These are phyloP conservation scores for Amorpha juglandis DNA, from an alignment of 2,888 invertebrate species.

Conservation along the genomic window DNA sequence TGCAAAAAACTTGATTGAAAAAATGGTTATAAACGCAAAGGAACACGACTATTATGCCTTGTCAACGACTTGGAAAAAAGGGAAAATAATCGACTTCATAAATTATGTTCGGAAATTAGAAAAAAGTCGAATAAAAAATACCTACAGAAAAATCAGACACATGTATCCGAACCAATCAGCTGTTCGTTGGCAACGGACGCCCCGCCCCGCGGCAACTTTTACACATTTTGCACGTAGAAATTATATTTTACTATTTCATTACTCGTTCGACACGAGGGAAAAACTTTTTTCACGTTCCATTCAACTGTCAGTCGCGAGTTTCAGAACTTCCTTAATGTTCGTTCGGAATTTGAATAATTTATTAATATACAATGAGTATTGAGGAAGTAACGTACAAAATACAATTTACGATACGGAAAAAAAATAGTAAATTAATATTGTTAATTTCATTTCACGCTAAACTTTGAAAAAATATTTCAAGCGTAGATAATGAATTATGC, in stretches of 20 bases:
- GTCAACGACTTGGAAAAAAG: conserved; percentile 22
- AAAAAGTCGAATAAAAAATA: conserved; percentile 64
- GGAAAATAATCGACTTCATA: conserved; percentile 3
- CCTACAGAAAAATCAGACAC: conserved; percentile 80
- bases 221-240: conserved; percentile 74
- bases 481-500: too few relatives aligned
- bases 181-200: conserved; percentile 69
- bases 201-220: conserved; percentile 77
- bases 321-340: conserved; percentile 1
- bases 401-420: not conserved
- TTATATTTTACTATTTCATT: conserved; percentile 60
- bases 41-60: conserved; percentile 12
- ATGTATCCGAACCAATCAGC: conserved; percentile 78
- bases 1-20: not conserved
- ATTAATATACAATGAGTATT: not conserved
- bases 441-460: not conserved
- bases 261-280: conserved; percentile 38
- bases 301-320: conserved; percentile 22
- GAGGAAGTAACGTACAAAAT: not conserved
- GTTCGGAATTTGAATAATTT: conserved; percentile 10
- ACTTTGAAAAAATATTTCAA: not conserved
- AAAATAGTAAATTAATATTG: not conserved
- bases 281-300: conserved; percentile 23
- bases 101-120: conserved; percentile 27
- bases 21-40: conserved; percentile 8